Base-by-base conservation (phyloP, 2,113 vertebrate species). In the Ploceus nigricollis region DNA sequence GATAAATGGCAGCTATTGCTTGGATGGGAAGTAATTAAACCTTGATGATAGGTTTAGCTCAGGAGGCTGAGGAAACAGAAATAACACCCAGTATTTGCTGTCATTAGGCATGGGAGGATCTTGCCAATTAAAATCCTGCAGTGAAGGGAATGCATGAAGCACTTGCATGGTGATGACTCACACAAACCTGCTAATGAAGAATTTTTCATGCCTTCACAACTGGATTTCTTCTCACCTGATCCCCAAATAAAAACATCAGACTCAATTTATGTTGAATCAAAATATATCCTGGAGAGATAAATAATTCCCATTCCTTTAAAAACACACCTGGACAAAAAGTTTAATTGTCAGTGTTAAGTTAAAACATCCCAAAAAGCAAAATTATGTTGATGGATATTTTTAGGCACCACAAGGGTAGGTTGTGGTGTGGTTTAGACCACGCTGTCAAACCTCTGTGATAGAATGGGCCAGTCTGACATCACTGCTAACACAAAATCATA, bases 41-140 rank as follows among this genome's bases (percentile, higher is more conserved):
- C 53, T 25, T 60, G 78, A 64, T 87, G 83, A 93, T 45, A 61
- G 6, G 2, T 66, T 94, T 71, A 68, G 44, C 78, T 87, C 37
- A 76, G 73, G 31, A 84, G 91, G 56, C 61, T 48, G 73, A 37
- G 72, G 65, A 94, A 92, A 70, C 69, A 93, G 77, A 60, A 94
- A 76, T 65, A 76, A 84, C 33, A 84, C 53, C 68, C 65, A 48
- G 61, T 45, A 65, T 84, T 91, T 95, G 53, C 48, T 82, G 73
- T 42, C 70, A 76, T 68, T 87, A 93, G 77, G 40, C 65, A 76
- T 27, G 45, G 83, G 87, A 95, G 44, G 69, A 48, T 82, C 90
- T 71, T 84, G 40, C 73, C 93, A 96, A 89, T 95, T 96, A 95
- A 91, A 94, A 92, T 48, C 69, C 89, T 78, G 7, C 56, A 17